phyloP scores from a whole-genome alignment of 1,140 invertebrate species.

The Frieseomelitta varia region DNA sequence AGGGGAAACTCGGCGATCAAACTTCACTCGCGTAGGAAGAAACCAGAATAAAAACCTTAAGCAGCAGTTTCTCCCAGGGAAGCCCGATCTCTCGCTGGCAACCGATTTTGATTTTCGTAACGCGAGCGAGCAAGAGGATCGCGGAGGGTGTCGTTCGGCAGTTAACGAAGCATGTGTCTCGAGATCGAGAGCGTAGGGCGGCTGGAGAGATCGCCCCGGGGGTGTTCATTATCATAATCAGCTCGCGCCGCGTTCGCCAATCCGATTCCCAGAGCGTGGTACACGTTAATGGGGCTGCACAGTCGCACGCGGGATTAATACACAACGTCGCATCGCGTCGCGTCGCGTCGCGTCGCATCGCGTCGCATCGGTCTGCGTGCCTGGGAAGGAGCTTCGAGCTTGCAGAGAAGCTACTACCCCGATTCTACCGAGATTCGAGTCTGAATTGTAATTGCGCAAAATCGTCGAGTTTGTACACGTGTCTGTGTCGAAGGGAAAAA shows the following conservation, averaged over 20 bases:
- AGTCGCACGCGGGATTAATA: slow-evolving; percentile 5
- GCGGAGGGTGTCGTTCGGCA: neutral
- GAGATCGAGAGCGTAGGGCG: slow-evolving; percentile 15
- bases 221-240: slow-evolving; percentile 68
- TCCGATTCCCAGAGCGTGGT: slow-evolving; percentile 33
- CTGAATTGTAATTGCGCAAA: neutral
- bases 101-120: no score
- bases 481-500: no score
- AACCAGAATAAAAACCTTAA: no score
- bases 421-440: neutral
- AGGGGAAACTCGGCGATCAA: no score
- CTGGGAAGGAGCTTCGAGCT: neutral
- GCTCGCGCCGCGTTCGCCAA: slow-evolving; percentile 29
- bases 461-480: slow-evolving; percentile 1
- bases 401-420: neutral
- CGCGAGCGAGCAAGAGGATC: no score
- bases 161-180: slow-evolving; percentile 48
- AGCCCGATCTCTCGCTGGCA: no score
- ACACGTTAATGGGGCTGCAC: slow-evolving; percentile 13
- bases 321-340: neutral
- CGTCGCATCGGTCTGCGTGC: neutral
- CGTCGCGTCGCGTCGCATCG: neutral
- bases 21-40: no score
- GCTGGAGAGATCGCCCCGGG: slow-evolving; percentile 40
- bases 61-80: no score